These are phyloP conservation scores for Hydrophis major DNA, from an alignment of 2,797 vertebrate species.

Conservation along the genomic window DNA sequence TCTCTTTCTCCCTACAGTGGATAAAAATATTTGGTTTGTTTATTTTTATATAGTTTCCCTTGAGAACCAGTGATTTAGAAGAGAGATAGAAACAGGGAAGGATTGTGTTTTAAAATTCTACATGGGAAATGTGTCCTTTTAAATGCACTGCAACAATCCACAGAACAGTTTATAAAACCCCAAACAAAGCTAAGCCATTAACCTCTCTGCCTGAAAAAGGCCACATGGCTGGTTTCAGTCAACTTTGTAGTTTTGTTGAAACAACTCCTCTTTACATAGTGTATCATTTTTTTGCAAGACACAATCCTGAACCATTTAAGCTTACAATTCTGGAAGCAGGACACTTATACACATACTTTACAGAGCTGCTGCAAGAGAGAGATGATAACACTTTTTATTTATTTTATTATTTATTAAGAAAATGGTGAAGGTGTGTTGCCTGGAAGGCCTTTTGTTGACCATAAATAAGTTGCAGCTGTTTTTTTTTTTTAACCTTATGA, in stretches of 20 bases:
- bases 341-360: neutral
- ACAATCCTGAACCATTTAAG: neutral
- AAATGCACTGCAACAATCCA: constrained; percentile 9
- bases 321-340: neutral
- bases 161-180: neutral
- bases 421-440: neutral
- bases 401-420: neutral
- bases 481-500: neutral
- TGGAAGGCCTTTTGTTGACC: neutral
- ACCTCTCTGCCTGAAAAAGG: constrained; percentile 10
- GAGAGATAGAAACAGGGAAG: neutral
- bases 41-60: constrained; percentile 14
- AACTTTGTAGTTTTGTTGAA: neutral
- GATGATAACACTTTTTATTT: neutral
- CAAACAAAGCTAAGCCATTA: constrained; percentile 3
- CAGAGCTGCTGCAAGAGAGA: neutral
- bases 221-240: constrained; percentile 4
- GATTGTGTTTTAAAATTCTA: constrained; percentile 6
- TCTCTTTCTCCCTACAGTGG: neutral
- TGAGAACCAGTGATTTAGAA: constrained; percentile 11
- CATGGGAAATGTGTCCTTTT: neutral
- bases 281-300: neutral
- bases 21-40: neutral
- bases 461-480: neutral
- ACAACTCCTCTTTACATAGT: neutral